These are phyloP conservation scores for Eristalinus aeneus DNA, from an alignment of 2,888 invertebrate species.

Conservation along the genomic window DNA sequence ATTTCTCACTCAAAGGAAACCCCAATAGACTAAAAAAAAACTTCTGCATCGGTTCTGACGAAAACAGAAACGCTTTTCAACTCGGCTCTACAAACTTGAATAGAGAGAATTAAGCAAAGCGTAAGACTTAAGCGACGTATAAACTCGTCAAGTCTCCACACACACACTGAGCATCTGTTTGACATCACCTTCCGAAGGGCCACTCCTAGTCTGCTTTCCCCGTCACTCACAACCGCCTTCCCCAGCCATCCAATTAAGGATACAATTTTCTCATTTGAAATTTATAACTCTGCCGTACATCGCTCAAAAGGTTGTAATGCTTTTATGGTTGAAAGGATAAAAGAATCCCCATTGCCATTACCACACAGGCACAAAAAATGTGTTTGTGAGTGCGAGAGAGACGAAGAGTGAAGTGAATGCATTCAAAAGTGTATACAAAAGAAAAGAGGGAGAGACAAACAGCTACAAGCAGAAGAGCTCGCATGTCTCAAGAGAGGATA, in stretches of 20 bases:
- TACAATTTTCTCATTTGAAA: conserved; percentile 6
- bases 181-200: background rate
- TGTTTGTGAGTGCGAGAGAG: background rate
- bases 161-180: background rate
- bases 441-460: background rate
- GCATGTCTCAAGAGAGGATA: conserved; percentile 23
- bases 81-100: background rate
- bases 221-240: background rate
- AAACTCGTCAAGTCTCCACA: background rate
- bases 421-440: background rate
- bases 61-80: background rate
- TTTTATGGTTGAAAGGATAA: conserved; percentile 1
- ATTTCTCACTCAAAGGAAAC: background rate
- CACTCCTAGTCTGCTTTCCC: background rate
- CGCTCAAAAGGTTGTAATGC: conserved; percentile 9
- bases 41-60: background rate
- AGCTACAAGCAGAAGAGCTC: background rate
- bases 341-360: conserved; percentile 1
- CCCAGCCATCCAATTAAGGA: conserved; percentile 25
- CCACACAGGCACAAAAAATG: background rate
- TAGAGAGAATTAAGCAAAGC: background rate
- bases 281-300: conserved; percentile 3
- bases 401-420: background rate
- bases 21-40: background rate
- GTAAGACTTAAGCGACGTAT: background rate